Evolutionary conservation across 2,888 invertebrate species (phyloP), one percentile per base, ranked within the genome.

Genomic region (Tortrix viridana): DNA sequence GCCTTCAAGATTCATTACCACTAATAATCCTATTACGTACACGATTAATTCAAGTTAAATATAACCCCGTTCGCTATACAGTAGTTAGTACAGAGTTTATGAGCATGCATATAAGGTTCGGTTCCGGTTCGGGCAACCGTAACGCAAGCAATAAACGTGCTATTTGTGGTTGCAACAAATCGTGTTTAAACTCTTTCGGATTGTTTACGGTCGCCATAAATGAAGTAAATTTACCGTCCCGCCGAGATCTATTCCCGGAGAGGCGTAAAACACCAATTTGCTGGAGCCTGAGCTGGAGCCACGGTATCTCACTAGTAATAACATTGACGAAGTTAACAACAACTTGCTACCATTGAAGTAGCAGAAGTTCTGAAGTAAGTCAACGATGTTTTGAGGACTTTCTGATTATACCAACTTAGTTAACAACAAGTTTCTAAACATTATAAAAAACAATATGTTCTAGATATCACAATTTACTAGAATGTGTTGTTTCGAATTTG

Each of bases 151-250:
- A 75, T 80, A 80, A 82, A 81, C 72, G 62, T 67, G 69, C 80
- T 82, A 82, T 86, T 87, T 81, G 88, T 76, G 89, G 88, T 84
- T 66, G 71, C 72, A 75, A 75, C 80, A 77, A 86, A 88, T 84
- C 77, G 81, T 78, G 77, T 85, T 85, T 81, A 86, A 68, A 84
- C 84, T 85, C 86, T 82, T 87, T 83, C 77, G 73, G 77, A 76
- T 78, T 73, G 77, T 89, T 88, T 83, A 89, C 79, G 76, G 72
- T 72, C 52, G 70, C 76, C 79, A 78, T 88, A 84, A 88, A 88
- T 80, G 78, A 75, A 74, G 80, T 81, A 77, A 81, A 83, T 84
- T 81, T 81, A 82, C 80, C 76, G 76, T 74, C 74, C 73, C 70
- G 75, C 75, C 72, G 76, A 76, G 77, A 77, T 82, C 85, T 86